phyloP scores from a whole-genome alignment of 2,797 vertebrate species.

The Bradypodion ventrale region DNA sequence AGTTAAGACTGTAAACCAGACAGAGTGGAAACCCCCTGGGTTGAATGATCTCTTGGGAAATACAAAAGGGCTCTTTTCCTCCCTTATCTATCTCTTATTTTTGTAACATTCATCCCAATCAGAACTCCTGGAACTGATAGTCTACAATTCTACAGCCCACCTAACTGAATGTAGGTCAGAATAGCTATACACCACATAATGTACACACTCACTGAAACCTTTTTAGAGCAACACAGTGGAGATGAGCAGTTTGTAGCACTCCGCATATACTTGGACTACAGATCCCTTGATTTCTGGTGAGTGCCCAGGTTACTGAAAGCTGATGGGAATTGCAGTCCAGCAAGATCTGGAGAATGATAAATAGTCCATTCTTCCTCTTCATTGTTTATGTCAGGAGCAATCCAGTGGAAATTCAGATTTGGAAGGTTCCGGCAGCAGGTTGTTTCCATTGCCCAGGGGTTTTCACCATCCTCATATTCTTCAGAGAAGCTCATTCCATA shows the following conservation, averaged over 20 bases:
- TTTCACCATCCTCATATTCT: too few relatives aligned
- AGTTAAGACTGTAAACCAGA: slow-evolving; percentile 11
- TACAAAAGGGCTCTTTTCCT: neutral
- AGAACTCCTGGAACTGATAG: neutral
- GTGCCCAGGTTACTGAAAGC: neutral
- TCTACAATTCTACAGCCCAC: neutral
- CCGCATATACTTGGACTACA: neutral
- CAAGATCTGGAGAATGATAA: neutral
- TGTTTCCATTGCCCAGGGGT: too few relatives aligned
- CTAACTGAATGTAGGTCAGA: neutral
- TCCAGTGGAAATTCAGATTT: too few relatives aligned
- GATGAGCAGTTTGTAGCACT: neutral
- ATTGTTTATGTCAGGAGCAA: too few relatives aligned
- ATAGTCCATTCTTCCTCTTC: too few relatives aligned
- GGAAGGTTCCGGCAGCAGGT: too few relatives aligned
- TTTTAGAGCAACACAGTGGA: neutral
- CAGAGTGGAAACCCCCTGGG: neutral
- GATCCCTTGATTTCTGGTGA: neutral
- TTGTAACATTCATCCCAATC: slow-evolving; percentile 18
- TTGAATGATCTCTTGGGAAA: neutral
- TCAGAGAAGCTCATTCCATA: too few relatives aligned
- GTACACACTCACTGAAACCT: too few relatives aligned
- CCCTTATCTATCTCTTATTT: neutral
- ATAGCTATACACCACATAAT: neutral
- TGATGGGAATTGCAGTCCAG: neutral